Evolutionary conservation across 2,113 vertebrate species (phyloP), one percentile per base, ranked within the genome.

Genomic region (Hippocampus barbouri): DNA sequence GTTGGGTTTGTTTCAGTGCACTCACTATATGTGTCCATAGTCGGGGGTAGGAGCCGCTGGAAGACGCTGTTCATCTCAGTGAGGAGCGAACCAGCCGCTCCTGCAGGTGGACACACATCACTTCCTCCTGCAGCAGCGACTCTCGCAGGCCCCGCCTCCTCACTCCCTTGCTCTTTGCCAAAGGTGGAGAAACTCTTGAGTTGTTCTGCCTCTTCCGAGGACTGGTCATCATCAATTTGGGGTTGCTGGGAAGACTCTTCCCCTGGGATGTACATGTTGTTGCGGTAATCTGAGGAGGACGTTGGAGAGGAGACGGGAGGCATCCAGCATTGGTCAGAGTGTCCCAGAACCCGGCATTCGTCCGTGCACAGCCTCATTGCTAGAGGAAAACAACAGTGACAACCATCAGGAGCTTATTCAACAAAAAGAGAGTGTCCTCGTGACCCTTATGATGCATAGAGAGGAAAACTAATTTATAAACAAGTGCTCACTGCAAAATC

Each of bases 291-390:
- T 0, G 94, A 91, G 4, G 96, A 94, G 71, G 88, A 93, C 4
- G 95, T 80, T 4, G 89, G 93, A 0, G 94, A 95, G 25, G 95
- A 94, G 30, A 97, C 82, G 0, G 96, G 96, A 0, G 97, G 97
- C 97, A 99, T 99, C 97, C 97, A 99, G 90, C 97, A 99, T 90
- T 98, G 97, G 92, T 99, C 97, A 0, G 97, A 99, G 88, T 99
- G 97, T 25, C 97, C 97, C 79, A 99, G 90, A 70, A 99, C 91
- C 25, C 95, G 88, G 86, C 97, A 99, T 84, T 99, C 97, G 64
- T 99, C 97, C 0, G 97, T 98, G 91, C 97, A 99, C 59, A 97
- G 91, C 81, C 94, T 91, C 96, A 97, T 97, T 0, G 94, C 96
- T 98, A 49, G 16, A 72, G 5, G 73, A 1, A 66, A 65, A 76